Evolutionary conservation across 2,888 invertebrate species (phyloP), one percentile per base, ranked within the genome.

Genomic region (Bellardia bayeri): DNA sequence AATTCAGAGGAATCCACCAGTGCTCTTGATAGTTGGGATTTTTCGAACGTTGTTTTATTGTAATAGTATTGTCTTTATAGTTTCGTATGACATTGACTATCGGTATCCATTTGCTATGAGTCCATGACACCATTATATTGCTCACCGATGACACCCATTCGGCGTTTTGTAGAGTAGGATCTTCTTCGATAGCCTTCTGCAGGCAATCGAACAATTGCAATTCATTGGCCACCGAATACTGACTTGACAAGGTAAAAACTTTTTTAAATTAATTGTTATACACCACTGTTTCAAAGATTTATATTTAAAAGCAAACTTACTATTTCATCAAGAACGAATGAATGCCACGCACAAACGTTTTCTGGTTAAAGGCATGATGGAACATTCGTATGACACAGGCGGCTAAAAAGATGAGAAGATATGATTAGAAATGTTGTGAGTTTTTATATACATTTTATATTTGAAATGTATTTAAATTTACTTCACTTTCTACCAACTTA

Each of bases 41-140:
- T 9, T 91, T 89, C 0, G 91, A 91, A 14, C 89, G 90, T 86
- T 96, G 96, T 0, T 94, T 94, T 45, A 97, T 92, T 42, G 94
- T 94, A 0, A 95, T 94, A 0, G 94, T 94, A 51, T 91, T 90
- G 6, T 91, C 90, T 33, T 91, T 90, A 2, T 96, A 95, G 85
- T 95, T 95, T 4, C 92, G 85, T 2, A 90, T 68, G 0, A 95
- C 94, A 30, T 92, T 93, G 0, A 96, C 91, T 0, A 96, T 93
- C 0, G 96, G 96, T 91, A 94, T 95, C 64, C 95, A 95, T 63
- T 95, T 92, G 90, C 95, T 95, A 16, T 94, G 94, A 0, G 95
- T 95, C 96, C 96, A 96, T 0, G 95, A 94, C 37, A 94, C 92
- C 94, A 96, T 86, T 94, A 95, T 85, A 88, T 90, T 91, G 91